Percentiles rank a stretch among this genome's conserved stretches.
phyloP scores from a whole-genome alignment of 2,797 vertebrate genomes.

The Callimico goeldii region DNA sequence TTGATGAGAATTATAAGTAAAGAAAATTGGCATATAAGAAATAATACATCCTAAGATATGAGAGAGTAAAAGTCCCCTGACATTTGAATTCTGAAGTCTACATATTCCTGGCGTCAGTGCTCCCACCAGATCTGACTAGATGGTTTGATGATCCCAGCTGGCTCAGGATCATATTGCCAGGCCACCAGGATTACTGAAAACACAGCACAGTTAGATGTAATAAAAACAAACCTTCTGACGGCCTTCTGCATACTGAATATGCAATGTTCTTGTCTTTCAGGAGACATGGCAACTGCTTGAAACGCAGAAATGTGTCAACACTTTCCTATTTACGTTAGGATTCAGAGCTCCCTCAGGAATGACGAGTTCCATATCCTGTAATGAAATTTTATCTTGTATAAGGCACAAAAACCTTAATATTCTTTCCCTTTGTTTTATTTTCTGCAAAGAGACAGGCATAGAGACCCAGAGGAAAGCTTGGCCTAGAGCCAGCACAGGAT shows the following conservation, averaged over 20 bases:
- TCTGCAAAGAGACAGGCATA: not conserved
- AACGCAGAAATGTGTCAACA: not conserved
- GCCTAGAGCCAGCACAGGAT: not conserved
- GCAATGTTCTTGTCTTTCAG: not conserved
- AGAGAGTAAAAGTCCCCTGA: conserved; percentile 17
- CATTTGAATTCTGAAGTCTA: not conserved
- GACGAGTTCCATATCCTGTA: not conserved
- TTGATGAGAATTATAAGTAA: not conserved
- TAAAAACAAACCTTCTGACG: not conserved
- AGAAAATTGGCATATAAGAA: not conserved
- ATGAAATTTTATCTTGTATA: not conserved
- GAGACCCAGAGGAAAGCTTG: not conserved
- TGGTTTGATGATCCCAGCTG: not conserved
- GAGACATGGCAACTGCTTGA: not conserved
- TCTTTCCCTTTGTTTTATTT: not conserved
- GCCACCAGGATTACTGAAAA: not conserved
- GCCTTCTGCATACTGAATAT: not conserved
- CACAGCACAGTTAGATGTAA: not conserved
- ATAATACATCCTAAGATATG: not conserved
- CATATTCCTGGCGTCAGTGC: not conserved
- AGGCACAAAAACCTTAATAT: not conserved
- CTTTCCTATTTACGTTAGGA: not conserved
- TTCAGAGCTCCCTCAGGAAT: not conserved
- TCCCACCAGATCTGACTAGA: conserved; percentile 24
- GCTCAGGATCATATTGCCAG: not conserved